Base-by-base conservation (phyloP, 2,797 vertebrate genomes). In the Phoxinus dragarum region DNA sequence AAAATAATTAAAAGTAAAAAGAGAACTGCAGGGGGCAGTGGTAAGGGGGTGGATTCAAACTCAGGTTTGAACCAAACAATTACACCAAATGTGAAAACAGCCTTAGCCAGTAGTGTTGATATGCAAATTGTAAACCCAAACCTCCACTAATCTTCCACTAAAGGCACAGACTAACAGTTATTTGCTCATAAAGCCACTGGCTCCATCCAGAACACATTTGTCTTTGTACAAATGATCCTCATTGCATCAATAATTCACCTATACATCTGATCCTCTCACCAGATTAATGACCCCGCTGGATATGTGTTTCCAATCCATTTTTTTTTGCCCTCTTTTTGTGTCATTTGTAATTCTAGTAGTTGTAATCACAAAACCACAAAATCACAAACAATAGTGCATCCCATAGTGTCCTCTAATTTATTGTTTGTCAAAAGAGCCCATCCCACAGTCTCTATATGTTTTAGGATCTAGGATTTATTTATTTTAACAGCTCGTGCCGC, bases 171-270 rank as follows among this genome's bases (percentile, higher is more conserved):
- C 69, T 44, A 75, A 76, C 67, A 42, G 38, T 52, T 17, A 19
- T 23, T 38, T n/a, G 19, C 38, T 81, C 66, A 59, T 84, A 81
- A 88, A 86, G 81, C 78, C 59, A 81, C 54, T 54, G 79, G 81
- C 78, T 80, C 42, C 6, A 19, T 17, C 9, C 54, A 67, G 19
- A 81, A 59, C 59, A 84, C 84, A 86, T 88, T 84, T 84, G 47
- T 88, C 81, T 88, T 82, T 56, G 67, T 42, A 44, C 84, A 86
- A 86, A 88, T 90, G 68, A 86, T 86, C 81, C 81, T 90, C 86
- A 84, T 47, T 82, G 89, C 88, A 94, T 95, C 92, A 94, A 95
- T 95, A 94, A 94, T 94, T 94, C 90, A 95, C 82, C 87, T 84
- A 89, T 92, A 93, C 92, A 92, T 94, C 91, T 93, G 92, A 95